Base-by-base conservation (phyloP, 2,113 vertebrate genomes). In the Phainopepla nitens region DNA sequence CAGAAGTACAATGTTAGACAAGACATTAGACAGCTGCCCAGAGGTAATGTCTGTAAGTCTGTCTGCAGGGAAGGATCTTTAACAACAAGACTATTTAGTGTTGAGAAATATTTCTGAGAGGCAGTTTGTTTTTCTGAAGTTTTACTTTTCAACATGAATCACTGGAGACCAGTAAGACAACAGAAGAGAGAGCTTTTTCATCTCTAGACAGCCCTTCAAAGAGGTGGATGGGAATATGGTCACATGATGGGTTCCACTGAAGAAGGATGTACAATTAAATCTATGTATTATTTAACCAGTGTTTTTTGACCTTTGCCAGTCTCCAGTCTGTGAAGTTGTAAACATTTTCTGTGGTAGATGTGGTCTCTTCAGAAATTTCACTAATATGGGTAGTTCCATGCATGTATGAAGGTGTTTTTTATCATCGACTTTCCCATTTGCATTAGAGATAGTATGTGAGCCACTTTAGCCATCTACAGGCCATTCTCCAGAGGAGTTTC, bases 41-140 rank as follows among this genome's bases (percentile, higher is more conserved):
- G 95, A 79, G 64, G 64, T 92, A 56, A 82, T 4, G 82, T 87
- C 73, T 94, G 23, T 39, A 78, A 54, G 73, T 82, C 39, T 70
- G 82, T 78, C 90, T 92, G 70, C 3, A 13, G 69, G 71, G 41
- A 82, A 82, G 2, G 13, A 61, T 53, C 42, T 79, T 90, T 76
- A 47, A 89, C 81, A 94, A 39, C 49, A 89, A 51, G 53, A 45
- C 53, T 72, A 18, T 73, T 92, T 81, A 88, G 7, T 78, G 23
- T 75, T 87, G 44, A 76, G 72, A 81, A 90, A 92, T 83, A 77
- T 93, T 91, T 96, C 68, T 86, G 69, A 91, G 42, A 87, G 15
- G 54, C 19, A 87, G 57, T 31, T 84, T 83, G 49, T 65, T 88
- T 83, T 88, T 82, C 83, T 83, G 51, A 68, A 94, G 70, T 90